Evolutionary conservation across 2,888 invertebrate species (phyloP).

Genomic region (Hypercompe scribonia): DNA sequence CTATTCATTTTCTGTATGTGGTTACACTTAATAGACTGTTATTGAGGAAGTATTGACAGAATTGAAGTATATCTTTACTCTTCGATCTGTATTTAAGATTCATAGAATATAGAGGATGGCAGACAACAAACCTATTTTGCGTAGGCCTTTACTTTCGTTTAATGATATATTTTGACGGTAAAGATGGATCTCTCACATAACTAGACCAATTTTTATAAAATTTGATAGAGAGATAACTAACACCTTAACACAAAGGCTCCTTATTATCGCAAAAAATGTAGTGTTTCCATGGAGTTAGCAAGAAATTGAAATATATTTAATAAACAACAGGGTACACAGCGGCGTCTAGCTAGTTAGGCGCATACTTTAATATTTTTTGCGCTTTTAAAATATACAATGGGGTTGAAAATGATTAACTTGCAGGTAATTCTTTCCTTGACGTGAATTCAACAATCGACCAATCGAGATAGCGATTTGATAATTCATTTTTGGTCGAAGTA

Average conservation of each 20-base stretch:
- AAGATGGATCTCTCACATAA: background rate
- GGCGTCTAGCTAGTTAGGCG: too few species aligned
- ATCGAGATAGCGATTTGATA: background rate
- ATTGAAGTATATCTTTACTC: background rate
- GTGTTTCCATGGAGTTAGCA: too few species aligned
- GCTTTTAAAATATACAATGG: too few species aligned
- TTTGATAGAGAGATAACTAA: background rate
- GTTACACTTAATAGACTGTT: constrained; percentile 7
- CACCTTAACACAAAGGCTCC: too few species aligned
- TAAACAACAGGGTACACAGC: too few species aligned
- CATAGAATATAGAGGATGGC: background rate
- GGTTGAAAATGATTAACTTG: too few species aligned
- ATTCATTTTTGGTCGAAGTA: background rate
- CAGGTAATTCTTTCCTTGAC: too few species aligned
- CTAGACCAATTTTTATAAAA: too few species aligned
- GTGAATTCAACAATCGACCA: background rate
- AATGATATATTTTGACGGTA: background rate
- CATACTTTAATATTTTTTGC: too few species aligned
- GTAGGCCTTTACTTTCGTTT: background rate
- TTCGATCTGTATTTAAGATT: background rate
- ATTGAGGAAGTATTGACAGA: constrained; percentile 10
- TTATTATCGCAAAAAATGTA: too few species aligned
- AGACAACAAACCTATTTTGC: background rate
- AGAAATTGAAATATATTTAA: too few species aligned
- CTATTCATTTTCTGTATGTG: constrained; percentile 16